Conservation (phyloP, 2,888 invertebrate genomes). For the Synergus japonicus region DNA sequence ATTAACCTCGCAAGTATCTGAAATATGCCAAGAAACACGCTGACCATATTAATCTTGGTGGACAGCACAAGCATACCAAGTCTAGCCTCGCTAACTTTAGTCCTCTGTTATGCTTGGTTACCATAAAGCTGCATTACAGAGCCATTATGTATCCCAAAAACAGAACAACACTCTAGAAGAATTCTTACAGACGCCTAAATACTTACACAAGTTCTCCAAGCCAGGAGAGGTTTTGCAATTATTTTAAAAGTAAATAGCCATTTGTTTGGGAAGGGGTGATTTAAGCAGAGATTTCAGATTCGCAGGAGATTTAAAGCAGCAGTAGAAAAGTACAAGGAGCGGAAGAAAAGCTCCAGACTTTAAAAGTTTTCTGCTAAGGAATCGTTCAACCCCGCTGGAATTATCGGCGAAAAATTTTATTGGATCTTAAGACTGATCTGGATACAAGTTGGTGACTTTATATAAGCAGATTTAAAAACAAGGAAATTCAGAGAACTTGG, state of each 20-base stretch:
- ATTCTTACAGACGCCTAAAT: background rate
- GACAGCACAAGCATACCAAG: constrained; percentile 63
- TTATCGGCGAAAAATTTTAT: constrained; percentile 60
- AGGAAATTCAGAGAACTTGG: constrained; percentile 42
- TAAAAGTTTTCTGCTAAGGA: constrained; percentile 55
- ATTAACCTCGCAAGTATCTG: constrained; percentile 72
- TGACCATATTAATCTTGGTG: constrained; percentile 72
- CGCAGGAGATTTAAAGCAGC: background rate
- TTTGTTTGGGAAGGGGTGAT: background rate
- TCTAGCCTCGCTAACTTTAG: constrained; percentile 49
- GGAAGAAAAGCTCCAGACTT: constrained; percentile 47
- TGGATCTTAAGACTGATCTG: constrained; percentile 60
- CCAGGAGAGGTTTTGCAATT: constrained; percentile 11
- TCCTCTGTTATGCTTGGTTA: constrained; percentile 42
- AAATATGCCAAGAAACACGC: constrained; percentile 73
- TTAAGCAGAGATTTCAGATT: constrained; percentile 12
- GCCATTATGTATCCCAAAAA: constrained; percentile 6
- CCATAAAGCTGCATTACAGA: constrained; percentile 41
- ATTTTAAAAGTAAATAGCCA: constrained; percentile 25
- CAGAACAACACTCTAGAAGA: background rate
- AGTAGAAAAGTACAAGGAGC: constrained; percentile 25
- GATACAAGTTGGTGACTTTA: constrained; percentile 56
- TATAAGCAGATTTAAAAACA: constrained; percentile 21
- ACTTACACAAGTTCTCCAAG: background rate
- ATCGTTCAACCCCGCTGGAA: constrained; percentile 57